Conservation (phyloP, 2,113 vertebrate genomes). For the Sapayoa aenigma region DNA sequence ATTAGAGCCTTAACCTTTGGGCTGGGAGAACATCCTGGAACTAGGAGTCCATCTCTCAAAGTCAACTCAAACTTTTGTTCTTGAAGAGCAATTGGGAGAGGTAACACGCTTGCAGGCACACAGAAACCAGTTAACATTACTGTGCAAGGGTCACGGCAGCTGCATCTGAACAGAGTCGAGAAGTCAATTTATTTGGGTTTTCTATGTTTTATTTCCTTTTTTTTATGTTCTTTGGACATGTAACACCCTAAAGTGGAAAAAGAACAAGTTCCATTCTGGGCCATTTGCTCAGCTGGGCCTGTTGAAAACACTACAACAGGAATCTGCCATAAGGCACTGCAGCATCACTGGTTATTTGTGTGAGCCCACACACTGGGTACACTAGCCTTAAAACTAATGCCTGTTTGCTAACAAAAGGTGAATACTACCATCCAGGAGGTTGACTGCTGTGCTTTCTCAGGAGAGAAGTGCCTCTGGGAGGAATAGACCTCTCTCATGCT, state of each 20-base stretch:
- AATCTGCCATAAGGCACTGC: neutral
- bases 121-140: neutral
- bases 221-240: neutral
- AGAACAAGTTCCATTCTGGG: neutral
- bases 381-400: neutral
- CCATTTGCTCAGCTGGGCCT: neutral
- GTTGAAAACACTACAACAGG: neutral
- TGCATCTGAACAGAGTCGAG: neutral
- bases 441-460: neutral
- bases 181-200: neutral
- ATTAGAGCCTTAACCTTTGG: slow-evolving; percentile 32
- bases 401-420: neutral
- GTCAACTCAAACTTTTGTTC: neutral
- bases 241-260: neutral
- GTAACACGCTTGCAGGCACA: neutral
- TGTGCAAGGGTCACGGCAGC: neutral
- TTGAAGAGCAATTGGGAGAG: neutral
- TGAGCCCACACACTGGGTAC: neutral
- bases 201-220: neutral
- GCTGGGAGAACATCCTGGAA: slow-evolving; percentile 20
- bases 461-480: neutral
- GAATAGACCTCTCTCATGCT: neutral
- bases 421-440: neutral
- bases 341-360: neutral
- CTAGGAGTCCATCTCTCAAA: neutral